Conservation (phyloP, 2,888 invertebrate species). For the Chrysolina americana region DNA sequence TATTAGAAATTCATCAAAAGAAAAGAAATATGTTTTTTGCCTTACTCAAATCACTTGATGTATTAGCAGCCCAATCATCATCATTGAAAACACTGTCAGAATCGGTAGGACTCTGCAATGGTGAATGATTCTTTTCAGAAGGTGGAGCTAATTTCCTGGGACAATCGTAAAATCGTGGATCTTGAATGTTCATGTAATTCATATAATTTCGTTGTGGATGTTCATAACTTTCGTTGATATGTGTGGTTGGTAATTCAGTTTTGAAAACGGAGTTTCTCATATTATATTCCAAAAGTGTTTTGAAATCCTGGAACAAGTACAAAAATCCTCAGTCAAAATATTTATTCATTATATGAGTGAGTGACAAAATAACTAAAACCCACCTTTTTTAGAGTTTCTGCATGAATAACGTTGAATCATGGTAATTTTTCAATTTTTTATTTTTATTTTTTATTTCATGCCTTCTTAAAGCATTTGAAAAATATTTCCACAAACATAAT, state of each 20-base stretch:
- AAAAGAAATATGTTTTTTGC: background rate
- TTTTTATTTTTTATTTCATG: no score
- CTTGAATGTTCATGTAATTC: slow-evolving; percentile 67
- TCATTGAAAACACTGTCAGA: slow-evolving; percentile 79
- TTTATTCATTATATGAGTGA: no score
- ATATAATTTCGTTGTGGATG: slow-evolving; percentile 62
- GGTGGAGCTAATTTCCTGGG: slow-evolving; percentile 61
- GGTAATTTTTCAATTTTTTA: no score
- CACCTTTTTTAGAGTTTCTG: no score
- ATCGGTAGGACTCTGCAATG: slow-evolving; percentile 77
- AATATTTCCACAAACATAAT: no score
- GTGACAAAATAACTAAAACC: no score
- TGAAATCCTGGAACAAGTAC: slow-evolving; percentile 59
- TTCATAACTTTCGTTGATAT: slow-evolving; percentile 51
- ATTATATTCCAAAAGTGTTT: slow-evolving; percentile 61
- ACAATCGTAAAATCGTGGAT: slow-evolving; percentile 74
- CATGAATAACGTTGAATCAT: no score
- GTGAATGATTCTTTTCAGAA: slow-evolving; percentile 66
- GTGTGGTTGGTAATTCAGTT: slow-evolving; percentile 42
- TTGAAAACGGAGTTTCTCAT: slow-evolving; percentile 57
- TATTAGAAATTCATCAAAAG: no score
- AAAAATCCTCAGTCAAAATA: no score
- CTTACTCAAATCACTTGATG: slow-evolving; percentile 66
- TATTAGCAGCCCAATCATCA: slow-evolving; percentile 76
- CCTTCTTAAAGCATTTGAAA: no score